Conservation (phyloP, 1,140 invertebrate genomes). For the Calephelis nemesis region DNA sequence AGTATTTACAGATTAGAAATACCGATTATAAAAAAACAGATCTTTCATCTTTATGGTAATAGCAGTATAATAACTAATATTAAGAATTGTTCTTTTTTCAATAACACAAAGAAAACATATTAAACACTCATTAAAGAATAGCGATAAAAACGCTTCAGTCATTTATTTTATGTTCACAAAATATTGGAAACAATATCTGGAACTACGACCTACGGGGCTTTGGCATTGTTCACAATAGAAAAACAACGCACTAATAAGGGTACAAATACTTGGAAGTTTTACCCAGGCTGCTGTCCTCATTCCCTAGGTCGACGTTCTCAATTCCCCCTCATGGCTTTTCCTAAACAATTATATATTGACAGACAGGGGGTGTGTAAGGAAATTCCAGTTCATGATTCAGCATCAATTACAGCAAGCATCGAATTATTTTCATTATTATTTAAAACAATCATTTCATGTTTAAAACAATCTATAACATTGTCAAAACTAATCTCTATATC, state of each 20-base stretch:
- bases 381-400: slow-evolving; percentile 2
- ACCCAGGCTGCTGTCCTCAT: slow-evolving; percentile 32
- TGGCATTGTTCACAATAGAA: slow-evolving; percentile 1
- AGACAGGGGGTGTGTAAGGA: slow-evolving; percentile 7
- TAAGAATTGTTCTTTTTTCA: no score
- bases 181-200: slow-evolving; percentile 15
- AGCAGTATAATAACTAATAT: no score
- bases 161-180: not conserved
- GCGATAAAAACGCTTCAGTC: no score
- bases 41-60: no score
- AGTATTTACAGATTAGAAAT: no score
- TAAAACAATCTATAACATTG: not conserved
- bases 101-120: not conserved
- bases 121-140: not conserved
- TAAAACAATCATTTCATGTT: no score
- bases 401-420: not conserved
- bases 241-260: slow-evolving; percentile 21
- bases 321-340: slow-evolving; percentile 5
- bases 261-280: slow-evolving; percentile 29
- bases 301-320: slow-evolving; percentile 37
- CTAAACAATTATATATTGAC: slow-evolving; percentile 16
- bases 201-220: slow-evolving; percentile 18
- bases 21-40: no score
- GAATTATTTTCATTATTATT: no score
- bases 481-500: not conserved